Evolutionary conservation across 2,797 vertebrate genomes (phyloP).

Genomic region (Semaprochilodus insignis): DNA sequence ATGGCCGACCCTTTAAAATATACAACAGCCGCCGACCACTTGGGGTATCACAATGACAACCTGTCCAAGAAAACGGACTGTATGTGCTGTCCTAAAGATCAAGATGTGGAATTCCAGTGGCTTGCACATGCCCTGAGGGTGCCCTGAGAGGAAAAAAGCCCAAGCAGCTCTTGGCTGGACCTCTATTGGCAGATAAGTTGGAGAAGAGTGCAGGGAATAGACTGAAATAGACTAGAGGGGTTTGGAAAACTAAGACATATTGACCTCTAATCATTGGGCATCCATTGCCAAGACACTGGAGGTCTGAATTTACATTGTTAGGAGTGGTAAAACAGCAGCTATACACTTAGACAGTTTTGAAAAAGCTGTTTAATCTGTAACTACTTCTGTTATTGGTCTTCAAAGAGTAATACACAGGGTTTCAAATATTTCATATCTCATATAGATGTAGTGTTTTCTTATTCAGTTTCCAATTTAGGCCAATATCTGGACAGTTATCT

Average conservation of each 20-base stretch:
- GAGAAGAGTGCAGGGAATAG: background rate
- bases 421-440: too few species aligned
- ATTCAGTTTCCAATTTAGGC: too few species aligned
- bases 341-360: too few species aligned
- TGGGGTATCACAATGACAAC: background rate
- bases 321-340: too few species aligned
- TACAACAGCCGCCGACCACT: background rate
- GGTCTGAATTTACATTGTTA: too few species aligned
- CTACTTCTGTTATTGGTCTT: too few species aligned
- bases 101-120: background rate
- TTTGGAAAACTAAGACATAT: background rate
- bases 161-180: background rate
- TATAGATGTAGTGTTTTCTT: too few species aligned
- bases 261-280: too few species aligned
- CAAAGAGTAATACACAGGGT: too few species aligned
- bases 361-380: too few species aligned
- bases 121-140: conserved; percentile 4
- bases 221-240: background rate
- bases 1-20: background rate
- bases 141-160: background rate
- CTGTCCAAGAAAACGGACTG: background rate
- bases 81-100: background rate
- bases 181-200: background rate
- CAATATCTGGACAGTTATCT: too few species aligned
- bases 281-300: too few species aligned